phyloP scores from a whole-genome alignment of 2,113 vertebrate genomes.

The Pluvialis apricaria region DNA sequence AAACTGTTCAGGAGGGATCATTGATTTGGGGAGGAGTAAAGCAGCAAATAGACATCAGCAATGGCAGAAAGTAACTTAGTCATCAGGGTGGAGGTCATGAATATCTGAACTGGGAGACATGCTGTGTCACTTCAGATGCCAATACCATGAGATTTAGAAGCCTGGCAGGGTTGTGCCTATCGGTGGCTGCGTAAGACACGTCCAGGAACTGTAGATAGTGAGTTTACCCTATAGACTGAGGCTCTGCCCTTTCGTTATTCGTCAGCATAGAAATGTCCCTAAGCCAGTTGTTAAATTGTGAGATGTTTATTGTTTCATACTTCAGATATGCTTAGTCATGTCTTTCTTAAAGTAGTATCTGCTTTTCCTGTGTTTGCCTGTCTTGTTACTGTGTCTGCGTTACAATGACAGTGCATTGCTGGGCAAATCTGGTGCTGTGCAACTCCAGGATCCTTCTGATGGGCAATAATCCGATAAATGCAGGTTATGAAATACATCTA shows the following conservation, averaged over 20 bases:
- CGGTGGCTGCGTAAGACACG: not conserved
- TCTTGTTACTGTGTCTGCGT: fast-evolving
- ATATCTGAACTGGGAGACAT: not conserved
- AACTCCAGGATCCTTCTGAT: not conserved
- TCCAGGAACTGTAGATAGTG: not conserved
- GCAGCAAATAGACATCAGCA: not conserved
- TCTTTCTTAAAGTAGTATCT: not conserved
- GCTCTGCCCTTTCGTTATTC: not conserved
- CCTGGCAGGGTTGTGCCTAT: not conserved
- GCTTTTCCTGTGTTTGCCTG: not conserved
- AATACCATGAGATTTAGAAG: not conserved
- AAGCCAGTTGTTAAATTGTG: not conserved
- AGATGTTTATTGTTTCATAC: not conserved
- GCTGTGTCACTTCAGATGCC: not conserved
- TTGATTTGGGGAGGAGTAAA: not conserved
- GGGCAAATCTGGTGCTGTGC: not conserved
- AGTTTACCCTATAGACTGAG: not conserved
- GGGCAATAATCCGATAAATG: not conserved
- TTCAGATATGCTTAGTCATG: not conserved
- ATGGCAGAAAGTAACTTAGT: not conserved
- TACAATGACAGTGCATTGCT: not conserved
- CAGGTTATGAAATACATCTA: not conserved
- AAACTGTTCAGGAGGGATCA: not conserved
- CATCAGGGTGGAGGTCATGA: not conserved
- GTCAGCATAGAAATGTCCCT: not conserved